Percentiles rank a stretch among this genome's conserved stretches.
phyloP scores from a whole-genome alignment of 2,797 vertebrate species.

The Enteromius unitaeniatus region DNA sequence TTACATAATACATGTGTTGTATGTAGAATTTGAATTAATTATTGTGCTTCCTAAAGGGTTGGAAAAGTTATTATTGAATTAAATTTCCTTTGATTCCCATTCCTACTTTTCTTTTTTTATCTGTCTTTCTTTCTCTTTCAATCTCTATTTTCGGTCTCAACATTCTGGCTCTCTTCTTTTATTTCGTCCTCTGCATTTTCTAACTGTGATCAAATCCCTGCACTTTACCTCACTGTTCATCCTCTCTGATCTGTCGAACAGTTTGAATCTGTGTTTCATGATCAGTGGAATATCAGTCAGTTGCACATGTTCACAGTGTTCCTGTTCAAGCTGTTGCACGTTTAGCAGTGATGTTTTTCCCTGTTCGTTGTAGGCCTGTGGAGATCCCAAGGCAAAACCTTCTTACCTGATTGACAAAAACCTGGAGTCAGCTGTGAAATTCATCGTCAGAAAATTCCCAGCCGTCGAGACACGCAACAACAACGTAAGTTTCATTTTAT shows the following conservation, averaged over 20 bases:
- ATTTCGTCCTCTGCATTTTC: constrained; percentile 82
- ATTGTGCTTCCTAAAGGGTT: not conserved
- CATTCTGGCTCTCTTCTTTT: constrained; percentile 18
- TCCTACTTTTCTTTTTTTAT: constrained; percentile 31
- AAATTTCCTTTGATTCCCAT: constrained; percentile 12
- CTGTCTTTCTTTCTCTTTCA: constrained; percentile 9
- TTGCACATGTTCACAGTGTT: constrained; percentile 7
- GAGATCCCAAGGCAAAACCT: constrained; percentile 98
- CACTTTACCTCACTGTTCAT: constrained; percentile 78
- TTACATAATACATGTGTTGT: not conserved
- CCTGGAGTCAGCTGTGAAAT: constrained; percentile 98
- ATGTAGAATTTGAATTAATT: not conserved
- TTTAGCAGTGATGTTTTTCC: constrained; percentile 55
- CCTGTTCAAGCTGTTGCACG: constrained; percentile 40
- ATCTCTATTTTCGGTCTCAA: not conserved
- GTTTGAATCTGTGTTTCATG: constrained; percentile 70
- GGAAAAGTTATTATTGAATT: not conserved
- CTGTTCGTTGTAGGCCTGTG: constrained; percentile 87
- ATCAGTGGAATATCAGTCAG: constrained; percentile 33
- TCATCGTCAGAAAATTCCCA: constrained; percentile 98
- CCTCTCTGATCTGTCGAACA: constrained; percentile 78
- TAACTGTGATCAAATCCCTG: constrained; percentile 81
- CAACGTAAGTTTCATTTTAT: constrained; percentile 85
- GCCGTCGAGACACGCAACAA: constrained; percentile 98
- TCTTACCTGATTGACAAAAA: constrained; percentile 99